Evolutionary conservation across 64 coral and sea anemone genomes (phyloP).

Genomic region (Pocillopora verrucosa): DNA sequence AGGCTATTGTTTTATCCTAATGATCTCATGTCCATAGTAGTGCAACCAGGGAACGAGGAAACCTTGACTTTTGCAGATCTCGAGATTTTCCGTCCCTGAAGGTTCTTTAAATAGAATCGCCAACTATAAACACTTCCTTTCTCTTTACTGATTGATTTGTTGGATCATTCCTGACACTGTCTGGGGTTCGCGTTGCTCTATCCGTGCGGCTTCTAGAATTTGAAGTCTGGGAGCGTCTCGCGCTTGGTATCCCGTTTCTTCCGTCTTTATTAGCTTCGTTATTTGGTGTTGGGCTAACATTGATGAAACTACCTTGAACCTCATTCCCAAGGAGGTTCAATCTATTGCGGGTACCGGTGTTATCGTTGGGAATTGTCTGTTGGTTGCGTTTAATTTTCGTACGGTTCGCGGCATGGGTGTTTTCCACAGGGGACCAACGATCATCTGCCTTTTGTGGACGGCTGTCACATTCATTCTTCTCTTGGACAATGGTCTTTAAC

Average conservation of each 20-base stretch:
- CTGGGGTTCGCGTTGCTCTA: not conserved
- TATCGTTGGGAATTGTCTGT: not conserved
- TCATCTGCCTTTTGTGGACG: not conserved
- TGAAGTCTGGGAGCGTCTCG: not conserved
- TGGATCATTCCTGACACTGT: not conserved
- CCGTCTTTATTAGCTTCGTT: not conserved
- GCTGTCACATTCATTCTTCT: not conserved
- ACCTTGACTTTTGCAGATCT: too few species aligned
- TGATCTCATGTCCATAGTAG: too few species aligned
- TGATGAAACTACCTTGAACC: slow-evolving; percentile 14
- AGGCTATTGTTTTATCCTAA: too few species aligned
- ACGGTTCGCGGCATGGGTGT: not conserved
- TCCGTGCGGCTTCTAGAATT: not conserved
- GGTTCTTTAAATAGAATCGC: too few species aligned
- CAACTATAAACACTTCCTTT: too few species aligned
- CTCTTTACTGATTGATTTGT: too few species aligned
- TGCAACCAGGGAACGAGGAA: too few species aligned
- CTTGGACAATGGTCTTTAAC: not conserved
- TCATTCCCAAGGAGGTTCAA: slow-evolving; percentile 8
- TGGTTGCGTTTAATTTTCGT: not conserved
- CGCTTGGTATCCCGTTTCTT: not conserved
- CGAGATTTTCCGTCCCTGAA: too few species aligned
- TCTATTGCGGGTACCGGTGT: not conserved
- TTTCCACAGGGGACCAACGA: slow-evolving; percentile 1
- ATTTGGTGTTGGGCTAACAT: slow-evolving; percentile 4